phyloP scores from a whole-genome alignment of 2,888 invertebrate species.

The Marasmarcha lunaedactyla region DNA sequence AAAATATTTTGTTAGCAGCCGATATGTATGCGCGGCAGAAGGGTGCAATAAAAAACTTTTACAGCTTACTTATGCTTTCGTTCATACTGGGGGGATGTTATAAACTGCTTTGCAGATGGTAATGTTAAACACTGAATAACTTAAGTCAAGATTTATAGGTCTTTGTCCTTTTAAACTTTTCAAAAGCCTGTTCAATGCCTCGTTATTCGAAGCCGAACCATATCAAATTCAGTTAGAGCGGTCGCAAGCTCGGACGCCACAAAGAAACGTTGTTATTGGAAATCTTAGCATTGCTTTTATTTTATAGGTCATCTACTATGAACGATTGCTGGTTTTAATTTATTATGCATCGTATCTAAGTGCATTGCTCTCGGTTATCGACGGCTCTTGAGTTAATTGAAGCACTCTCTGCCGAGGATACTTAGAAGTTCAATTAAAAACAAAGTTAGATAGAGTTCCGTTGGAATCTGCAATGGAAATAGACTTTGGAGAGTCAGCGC shows the following conservation, averaged over 20 bases:
- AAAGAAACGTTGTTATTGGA: background rate
- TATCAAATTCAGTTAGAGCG: too few relatives aligned
- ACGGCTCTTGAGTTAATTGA: constrained; percentile 32
- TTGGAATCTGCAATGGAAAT: background rate
- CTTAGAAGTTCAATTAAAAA: constrained; percentile 1
- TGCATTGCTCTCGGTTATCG: constrained; percentile 23
- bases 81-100: constrained; percentile 30
- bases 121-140: background rate
- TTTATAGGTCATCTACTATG: background rate
- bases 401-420: constrained; percentile 26
- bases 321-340: background rate
- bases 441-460: background rate
- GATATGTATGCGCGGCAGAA: constrained; percentile 43
- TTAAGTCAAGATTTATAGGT: too few relatives aligned
- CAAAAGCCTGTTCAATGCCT: too few relatives aligned
- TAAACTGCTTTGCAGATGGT: constrained; percentile 10
- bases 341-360: constrained; percentile 14
- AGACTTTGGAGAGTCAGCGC: background rate
- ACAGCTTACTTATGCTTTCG: constrained; percentile 49
- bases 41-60: constrained; percentile 50
- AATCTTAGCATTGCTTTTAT: background rate
- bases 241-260: background rate
- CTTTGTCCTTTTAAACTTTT: too few relatives aligned
- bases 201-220: too few relatives aligned
- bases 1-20: constrained; percentile 59